Evolutionary conservation across 2,113 vertebrate genomes (phyloP).

Genomic region (Pleuronectes platessa): DNA sequence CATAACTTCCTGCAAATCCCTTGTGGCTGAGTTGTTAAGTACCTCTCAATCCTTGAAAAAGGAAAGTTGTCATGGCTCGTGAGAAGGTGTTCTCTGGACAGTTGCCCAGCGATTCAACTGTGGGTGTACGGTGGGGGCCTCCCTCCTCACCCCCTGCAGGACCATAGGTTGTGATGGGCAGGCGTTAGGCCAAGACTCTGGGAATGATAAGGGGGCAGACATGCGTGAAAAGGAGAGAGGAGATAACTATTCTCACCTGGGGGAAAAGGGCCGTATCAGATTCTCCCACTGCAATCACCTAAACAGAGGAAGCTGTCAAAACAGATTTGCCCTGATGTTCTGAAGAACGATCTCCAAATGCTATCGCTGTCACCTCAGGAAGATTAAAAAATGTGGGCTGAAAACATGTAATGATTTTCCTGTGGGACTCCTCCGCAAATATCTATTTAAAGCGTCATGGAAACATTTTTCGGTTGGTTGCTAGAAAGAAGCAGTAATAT

Average conservation of each 20-base stretch:
- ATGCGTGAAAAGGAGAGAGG: constrained; percentile 73
- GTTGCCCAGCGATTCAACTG: not conserved
- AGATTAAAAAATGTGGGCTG: constrained; percentile 24
- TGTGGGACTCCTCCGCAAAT: not conserved
- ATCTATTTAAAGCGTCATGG: not conserved
- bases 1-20: constrained; percentile 64
- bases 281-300: constrained; percentile 64
- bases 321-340: constrained; percentile 68
- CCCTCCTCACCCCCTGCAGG: constrained; percentile 12
- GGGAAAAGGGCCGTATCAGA: constrained; percentile 71
- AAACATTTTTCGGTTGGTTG: not conserved
- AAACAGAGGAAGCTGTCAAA: constrained; percentile 74
- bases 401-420: constrained; percentile 41
- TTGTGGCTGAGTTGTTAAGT: constrained; percentile 14
- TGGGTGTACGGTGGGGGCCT: not conserved
- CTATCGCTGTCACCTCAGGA: constrained; percentile 58
- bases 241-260: constrained; percentile 76
- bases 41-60: constrained; percentile 7
- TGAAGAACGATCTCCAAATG: constrained; percentile 46
- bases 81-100: constrained; percentile 26
- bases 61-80: constrained; percentile 32
- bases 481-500: constrained; percentile 34
- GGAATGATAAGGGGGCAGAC: constrained; percentile 74
- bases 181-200: not conserved
- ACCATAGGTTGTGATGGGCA: constrained; percentile 34